These are phyloP conservation scores for Plecturocebus donacophilus DNA, from an alignment of 2,113 vertebrate genomes.

Conservation along the genomic window DNA sequence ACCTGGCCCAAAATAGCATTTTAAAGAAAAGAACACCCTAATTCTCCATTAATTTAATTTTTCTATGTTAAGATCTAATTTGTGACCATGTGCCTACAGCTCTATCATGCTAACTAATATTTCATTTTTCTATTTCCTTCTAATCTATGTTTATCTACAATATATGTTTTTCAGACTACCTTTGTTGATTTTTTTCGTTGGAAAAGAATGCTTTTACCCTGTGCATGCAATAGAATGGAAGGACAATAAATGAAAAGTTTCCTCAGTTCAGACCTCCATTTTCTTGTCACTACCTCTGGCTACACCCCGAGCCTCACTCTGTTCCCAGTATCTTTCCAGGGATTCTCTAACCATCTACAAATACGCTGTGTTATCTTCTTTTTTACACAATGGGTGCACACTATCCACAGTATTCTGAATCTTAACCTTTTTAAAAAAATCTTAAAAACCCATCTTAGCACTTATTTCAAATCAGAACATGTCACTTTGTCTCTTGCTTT, in stretches of 20 bases:
- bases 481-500: neutral
- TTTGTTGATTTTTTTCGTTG: neutral
- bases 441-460: neutral
- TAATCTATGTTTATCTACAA: neutral
- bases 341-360: neutral
- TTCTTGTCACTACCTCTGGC: neutral
- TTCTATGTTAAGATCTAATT: neutral
- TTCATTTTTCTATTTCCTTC: neutral
- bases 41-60: neutral
- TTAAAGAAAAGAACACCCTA: constrained; percentile 9
- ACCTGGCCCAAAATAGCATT: neutral
- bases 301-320: neutral
- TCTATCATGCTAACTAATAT: neutral
- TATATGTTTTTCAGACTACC: neutral
- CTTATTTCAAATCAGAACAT: neutral
- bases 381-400: neutral
- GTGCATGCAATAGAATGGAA: neutral
- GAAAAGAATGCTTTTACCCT: neutral
- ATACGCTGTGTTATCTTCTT: neutral
- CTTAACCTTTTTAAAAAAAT: neutral
- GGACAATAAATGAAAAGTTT: neutral
- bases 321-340: neutral
- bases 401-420: neutral
- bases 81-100: neutral
- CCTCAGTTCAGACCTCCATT: neutral